These are phyloP conservation scores for Oncorhynchus gorbuscha DNA, from an alignment of 2,113 vertebrate genomes.

Conservation along the genomic window DNA sequence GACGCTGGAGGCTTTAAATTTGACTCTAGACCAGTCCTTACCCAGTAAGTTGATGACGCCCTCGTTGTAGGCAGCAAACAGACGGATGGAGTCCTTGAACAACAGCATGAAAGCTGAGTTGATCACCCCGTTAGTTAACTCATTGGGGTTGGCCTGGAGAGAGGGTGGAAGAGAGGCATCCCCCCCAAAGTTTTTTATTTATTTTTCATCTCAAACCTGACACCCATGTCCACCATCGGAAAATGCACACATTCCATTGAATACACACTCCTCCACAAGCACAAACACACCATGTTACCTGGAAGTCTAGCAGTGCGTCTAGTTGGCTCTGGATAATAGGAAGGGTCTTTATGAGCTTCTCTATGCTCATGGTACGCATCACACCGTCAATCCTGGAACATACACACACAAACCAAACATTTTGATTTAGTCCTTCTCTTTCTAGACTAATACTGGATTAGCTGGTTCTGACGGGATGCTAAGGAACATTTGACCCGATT, in stretches of 20 bases:
- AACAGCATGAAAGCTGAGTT: constrained; percentile 94
- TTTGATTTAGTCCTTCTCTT: neutral
- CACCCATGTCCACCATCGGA: neutral
- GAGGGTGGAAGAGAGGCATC: neutral
- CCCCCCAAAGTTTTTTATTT: neutral
- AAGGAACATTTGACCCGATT: no score
- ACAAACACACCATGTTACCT: constrained; percentile 65
- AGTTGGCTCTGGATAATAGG: constrained; percentile 94
- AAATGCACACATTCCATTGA: neutral
- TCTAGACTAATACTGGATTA: neutral
- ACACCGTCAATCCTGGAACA: constrained; percentile 82
- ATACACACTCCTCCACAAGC: neutral
- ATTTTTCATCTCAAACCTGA: constrained; percentile 8
- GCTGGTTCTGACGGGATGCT: no score
- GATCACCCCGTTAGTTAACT: constrained; percentile 92
- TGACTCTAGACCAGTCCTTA: constrained; percentile 55
- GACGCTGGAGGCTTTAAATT: no score
- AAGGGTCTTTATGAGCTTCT: constrained; percentile 91
- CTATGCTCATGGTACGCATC: constrained; percentile 92
- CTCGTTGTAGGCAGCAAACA: constrained; percentile 96
- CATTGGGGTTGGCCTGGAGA: constrained; percentile 87
- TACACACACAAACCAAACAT: constrained; percentile 35
- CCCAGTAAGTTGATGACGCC: constrained; percentile 95
- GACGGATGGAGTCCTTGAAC: constrained; percentile 94
- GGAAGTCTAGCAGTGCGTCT: constrained; percentile 93